Conservation (phyloP, 1,140 invertebrate genomes). For the Olivierus martensii region DNA sequence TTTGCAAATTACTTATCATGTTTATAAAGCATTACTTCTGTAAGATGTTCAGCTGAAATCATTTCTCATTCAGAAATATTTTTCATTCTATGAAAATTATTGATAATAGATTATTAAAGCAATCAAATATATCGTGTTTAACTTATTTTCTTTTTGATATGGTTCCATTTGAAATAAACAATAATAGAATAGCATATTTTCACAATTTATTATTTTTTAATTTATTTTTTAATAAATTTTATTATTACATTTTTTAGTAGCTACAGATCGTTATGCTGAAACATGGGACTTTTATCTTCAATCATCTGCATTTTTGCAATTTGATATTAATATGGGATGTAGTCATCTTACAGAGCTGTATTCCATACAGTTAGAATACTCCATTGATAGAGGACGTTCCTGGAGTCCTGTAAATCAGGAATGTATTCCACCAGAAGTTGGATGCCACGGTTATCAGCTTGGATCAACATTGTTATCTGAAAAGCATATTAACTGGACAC, state of each 20-base stretch:
- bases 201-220: too few species aligned
- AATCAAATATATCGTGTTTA: too few species aligned
- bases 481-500: conserved; percentile 31
- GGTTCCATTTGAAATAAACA: too few species aligned
- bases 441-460: conserved; percentile 31
- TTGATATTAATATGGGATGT: conserved; percentile 33
- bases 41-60: too few species aligned
- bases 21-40: too few species aligned
- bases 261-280: conserved; percentile 28
- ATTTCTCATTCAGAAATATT: too few species aligned
- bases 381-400: conserved; percentile 30
- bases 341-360: conserved; percentile 22
- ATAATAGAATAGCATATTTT: too few species aligned
- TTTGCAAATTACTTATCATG: too few species aligned
- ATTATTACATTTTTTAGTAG: background rate
- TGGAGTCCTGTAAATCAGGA: conserved; percentile 31
- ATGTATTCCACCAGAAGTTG: conserved; percentile 31
- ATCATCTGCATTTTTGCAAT: conserved; percentile 33
- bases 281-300: conserved; percentile 34
- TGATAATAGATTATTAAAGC: too few species aligned
- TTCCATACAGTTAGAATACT: conserved; percentile 32
- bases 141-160: too few species aligned
- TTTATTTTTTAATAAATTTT: too few species aligned
- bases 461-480: conserved; percentile 30
- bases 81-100: too few species aligned